Evolutionary conservation across 1,140 invertebrate species (phyloP).

Genomic region (Drosophila ogumai): DNA sequence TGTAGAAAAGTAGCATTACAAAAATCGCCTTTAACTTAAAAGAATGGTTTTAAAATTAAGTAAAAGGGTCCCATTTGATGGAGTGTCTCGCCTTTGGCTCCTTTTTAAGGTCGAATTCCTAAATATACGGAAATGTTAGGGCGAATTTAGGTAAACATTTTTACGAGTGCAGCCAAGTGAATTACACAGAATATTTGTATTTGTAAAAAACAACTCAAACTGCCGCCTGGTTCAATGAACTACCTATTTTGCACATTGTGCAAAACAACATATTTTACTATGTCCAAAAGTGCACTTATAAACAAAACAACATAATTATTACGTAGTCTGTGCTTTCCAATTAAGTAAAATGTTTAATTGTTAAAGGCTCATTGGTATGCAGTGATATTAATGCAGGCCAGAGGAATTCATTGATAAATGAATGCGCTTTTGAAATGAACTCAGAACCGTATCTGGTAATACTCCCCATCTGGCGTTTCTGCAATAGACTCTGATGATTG

Average conservation of each 20-base stretch:
- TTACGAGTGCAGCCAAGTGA: not conserved
- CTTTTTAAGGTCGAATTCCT: too few relatives aligned
- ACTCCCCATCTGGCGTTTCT: not conserved
- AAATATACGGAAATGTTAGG: too few relatives aligned
- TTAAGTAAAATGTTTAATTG: conserved; percentile 6
- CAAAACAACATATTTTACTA: conserved; percentile 28
- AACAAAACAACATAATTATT: too few relatives aligned
- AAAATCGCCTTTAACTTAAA: too few relatives aligned
- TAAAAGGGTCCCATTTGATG: too few relatives aligned
- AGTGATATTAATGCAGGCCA: not conserved
- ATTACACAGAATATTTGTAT: not conserved
- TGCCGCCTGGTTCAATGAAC: conserved; percentile 30
- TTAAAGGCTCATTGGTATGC: conserved; percentile 11
- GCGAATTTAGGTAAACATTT: too few relatives aligned
- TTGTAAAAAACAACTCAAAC: not conserved
- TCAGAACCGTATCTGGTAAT: conserved; percentile 1
- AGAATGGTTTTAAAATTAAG: too few relatives aligned
- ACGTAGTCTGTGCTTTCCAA: not conserved
- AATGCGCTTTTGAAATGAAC: conserved; percentile 1
- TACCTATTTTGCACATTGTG: conserved; percentile 24
- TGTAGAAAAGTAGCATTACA: too few relatives aligned
- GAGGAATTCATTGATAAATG: conserved; percentile 19
- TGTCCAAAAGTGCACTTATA: not conserved
- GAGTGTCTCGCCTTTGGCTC: too few relatives aligned
- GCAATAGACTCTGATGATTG: conserved; percentile 48